Conservation (phyloP, 2,797 vertebrate genomes). For the Galaxias olidus region DNA sequence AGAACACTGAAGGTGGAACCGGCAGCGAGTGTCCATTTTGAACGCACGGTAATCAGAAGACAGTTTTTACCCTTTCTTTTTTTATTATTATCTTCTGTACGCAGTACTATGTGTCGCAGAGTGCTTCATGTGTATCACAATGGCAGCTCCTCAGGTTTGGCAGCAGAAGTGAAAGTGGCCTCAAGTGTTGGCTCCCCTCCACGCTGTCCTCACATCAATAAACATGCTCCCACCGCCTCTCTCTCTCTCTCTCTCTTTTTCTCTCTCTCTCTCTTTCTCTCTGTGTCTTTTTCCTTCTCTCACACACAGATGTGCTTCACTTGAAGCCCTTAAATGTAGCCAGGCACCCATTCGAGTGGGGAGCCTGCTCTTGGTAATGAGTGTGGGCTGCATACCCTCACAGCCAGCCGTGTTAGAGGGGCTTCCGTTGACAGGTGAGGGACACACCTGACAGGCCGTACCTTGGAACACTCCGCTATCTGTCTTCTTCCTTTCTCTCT, state of each 20-base stretch:
- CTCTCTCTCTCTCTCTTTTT: background rate
- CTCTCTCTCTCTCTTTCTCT: constrained; percentile 32
- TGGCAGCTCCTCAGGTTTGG: background rate
- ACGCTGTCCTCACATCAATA: constrained; percentile 5
- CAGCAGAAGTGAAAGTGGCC: constrained; percentile 1
- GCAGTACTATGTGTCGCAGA: background rate
- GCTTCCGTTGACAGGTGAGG: constrained; percentile 1
- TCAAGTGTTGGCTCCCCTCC: constrained; percentile 8
- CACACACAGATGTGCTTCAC: constrained; percentile 21
- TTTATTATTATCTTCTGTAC: no score
- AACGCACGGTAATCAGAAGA: no score
- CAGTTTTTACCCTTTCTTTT: no score
- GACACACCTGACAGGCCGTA: background rate
- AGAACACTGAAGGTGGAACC: no score
- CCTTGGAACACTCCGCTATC: no score
- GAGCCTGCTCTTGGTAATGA: background rate
- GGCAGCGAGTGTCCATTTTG: no score
- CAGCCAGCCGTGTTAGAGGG: background rate
- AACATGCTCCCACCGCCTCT: constrained; percentile 1
- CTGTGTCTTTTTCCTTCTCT: constrained; percentile 63
- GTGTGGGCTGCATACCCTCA: background rate
- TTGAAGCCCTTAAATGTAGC: background rate
- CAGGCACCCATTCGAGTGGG: background rate
- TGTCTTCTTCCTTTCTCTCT: no score
- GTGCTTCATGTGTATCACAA: background rate